These are phyloP conservation scores for Heliconius charithonia DNA, from an alignment of 2,888 invertebrate genomes.

Conservation along the genomic window DNA sequence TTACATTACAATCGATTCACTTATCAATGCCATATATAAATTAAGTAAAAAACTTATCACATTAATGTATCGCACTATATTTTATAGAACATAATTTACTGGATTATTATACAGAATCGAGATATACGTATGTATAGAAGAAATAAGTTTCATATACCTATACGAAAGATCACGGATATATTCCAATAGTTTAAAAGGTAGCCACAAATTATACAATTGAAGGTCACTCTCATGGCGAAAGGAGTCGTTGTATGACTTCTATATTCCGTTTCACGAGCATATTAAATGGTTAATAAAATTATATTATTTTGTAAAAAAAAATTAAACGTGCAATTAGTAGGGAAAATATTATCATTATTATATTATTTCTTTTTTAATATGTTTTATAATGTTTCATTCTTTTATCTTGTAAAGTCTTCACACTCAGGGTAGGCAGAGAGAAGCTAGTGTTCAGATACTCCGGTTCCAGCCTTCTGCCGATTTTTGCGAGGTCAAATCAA, in stretches of 20 bases:
- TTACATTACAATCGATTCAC: too few relatives aligned
- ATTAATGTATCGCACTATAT: slow-evolving; percentile 21
- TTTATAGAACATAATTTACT: slow-evolving; percentile 30
- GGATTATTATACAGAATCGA: slow-evolving; percentile 37
- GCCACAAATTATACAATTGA: slow-evolving; percentile 60
- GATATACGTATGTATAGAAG: slow-evolving; percentile 36
- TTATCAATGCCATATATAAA: too few relatives aligned
- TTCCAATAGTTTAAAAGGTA: slow-evolving; percentile 47
- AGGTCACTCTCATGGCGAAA: slow-evolving; percentile 70
- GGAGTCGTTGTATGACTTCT: neutral
- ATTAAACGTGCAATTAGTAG: neutral
- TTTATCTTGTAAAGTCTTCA: neutral
- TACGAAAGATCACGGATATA: slow-evolving; percentile 9
- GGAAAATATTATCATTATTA: neutral
- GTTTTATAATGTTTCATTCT: neutral
- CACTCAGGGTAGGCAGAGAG: too few relatives aligned
- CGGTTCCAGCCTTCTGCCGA: too few relatives aligned
- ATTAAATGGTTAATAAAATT: slow-evolving; percentile 4
- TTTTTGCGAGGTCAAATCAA: too few relatives aligned
- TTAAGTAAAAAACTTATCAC: neutral
- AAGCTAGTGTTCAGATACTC: too few relatives aligned
- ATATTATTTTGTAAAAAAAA: slow-evolving; percentile 5
- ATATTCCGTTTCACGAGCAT: neutral
- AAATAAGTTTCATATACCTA: slow-evolving; percentile 36
- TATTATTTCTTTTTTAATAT: too few relatives aligned